A percentile compares a stretch with the other conserved stretches of the same genome.
Conservation (phyloP, 37 sponge, comb jelly and placozoan genomes). For the Chondrilla cf. caribensis region DNA sequence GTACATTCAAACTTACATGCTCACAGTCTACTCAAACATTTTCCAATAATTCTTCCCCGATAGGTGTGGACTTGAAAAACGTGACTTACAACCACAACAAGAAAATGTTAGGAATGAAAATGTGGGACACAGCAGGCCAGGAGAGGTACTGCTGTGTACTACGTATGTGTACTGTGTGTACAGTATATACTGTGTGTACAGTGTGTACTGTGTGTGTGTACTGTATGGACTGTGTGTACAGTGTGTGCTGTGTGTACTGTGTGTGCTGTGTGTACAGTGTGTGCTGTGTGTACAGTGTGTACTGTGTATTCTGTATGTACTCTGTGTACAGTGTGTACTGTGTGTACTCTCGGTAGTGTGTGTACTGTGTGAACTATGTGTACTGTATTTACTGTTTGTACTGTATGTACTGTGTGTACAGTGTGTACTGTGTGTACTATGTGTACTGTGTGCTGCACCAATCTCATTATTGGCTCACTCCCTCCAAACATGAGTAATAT, state of each 20-base stretch:
- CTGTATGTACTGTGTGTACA: too few species aligned
- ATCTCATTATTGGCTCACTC: too few species aligned
- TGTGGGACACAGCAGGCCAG: constrained; percentile 93
- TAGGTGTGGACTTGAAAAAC: constrained; percentile 67
- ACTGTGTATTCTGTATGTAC: constrained; percentile 1
- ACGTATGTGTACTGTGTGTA: background rate
- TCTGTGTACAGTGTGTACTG: background rate
- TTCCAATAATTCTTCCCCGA: too few species aligned
- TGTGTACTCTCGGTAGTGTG: too few species aligned
- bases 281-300: background rate
- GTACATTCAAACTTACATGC: too few species aligned
- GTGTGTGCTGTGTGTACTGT: constrained; percentile 10
- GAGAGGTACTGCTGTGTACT: constrained; percentile 44
- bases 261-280: background rate
- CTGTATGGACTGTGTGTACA: background rate
- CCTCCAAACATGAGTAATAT: too few species aligned
- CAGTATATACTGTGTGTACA: background rate
- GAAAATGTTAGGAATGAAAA: constrained; percentile 54
- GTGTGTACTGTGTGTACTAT: too few species aligned
- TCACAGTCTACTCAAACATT: too few species aligned
- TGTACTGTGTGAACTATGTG: too few species aligned
- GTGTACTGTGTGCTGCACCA: too few species aligned
- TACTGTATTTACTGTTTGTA: too few species aligned
- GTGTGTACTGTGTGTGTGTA: background rate
- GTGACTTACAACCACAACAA: constrained; percentile 30